These are phyloP conservation scores for Platichthys flesus DNA, from an alignment of 2,113 vertebrate species.

Conservation along the genomic window DNA sequence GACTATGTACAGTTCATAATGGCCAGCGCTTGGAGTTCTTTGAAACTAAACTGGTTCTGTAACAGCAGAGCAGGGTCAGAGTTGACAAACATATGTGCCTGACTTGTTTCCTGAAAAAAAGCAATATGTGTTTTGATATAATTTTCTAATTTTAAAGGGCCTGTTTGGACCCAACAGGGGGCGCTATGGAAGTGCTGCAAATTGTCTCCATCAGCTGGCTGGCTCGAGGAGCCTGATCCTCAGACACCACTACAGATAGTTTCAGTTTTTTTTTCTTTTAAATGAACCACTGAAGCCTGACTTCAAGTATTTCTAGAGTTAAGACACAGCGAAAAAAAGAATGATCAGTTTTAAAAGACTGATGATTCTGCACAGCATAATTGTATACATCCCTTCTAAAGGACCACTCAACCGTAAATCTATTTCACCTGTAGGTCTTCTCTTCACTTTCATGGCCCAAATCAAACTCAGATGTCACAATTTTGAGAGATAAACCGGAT, in stretches of 20 bases:
- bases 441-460: not conserved
- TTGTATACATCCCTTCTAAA: constrained; percentile 1
- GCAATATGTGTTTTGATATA: not conserved
- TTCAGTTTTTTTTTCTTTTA: not conserved
- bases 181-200: not conserved
- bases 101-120: not conserved
- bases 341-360: not conserved
- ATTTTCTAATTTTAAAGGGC: not conserved
- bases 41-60: constrained; percentile 7
- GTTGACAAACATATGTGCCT: not conserved
- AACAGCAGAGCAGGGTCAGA: constrained; percentile 4
- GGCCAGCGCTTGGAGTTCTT: constrained; percentile 23
- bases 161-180: constrained; percentile 2
- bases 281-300: not conserved
- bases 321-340: not conserved
- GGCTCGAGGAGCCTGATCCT: not conserved
- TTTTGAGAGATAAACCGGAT: too few species aligned
- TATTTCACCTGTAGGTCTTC: not conserved
- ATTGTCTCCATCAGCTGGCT: constrained; percentile 15
- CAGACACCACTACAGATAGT: not conserved
- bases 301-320: not conserved
- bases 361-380: constrained; percentile 5
- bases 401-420: not conserved
- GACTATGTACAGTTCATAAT: constrained; percentile 60
- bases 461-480: too few species aligned